Evolutionary conservation across 2,888 invertebrate genomes (phyloP).

Genomic region (Metacarcinus magister): DNA sequence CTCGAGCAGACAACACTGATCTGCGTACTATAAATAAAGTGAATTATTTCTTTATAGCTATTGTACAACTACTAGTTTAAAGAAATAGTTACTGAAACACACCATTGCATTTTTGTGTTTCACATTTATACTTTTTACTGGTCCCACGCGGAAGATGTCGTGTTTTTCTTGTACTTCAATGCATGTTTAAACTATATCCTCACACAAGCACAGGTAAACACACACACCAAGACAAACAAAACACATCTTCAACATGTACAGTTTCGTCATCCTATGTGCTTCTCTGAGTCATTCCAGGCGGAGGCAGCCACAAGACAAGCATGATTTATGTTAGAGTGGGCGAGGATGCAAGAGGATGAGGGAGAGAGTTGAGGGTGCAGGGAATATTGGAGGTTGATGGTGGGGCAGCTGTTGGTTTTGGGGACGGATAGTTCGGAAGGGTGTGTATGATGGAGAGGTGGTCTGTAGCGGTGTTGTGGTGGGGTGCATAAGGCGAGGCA

Average conservation of each 20-base stretch:
- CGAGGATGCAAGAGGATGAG: not conserved
- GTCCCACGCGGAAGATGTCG: not conserved
- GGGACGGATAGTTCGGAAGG: not conserved
- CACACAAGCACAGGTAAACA: not conserved
- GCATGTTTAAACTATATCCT: not conserved
- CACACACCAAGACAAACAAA: not conserved
- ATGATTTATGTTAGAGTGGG: not conserved
- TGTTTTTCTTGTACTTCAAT: not conserved
- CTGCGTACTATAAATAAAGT: not conserved
- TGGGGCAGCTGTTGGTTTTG: not conserved
- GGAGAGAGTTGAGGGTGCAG: not conserved
- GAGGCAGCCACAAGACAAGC: slow-evolving; percentile 4
- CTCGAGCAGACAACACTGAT: not conserved
- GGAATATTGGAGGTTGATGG: slow-evolving; percentile 13
- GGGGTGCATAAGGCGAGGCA: not conserved
- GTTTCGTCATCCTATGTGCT: not conserved
- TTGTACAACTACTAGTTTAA: not conserved
- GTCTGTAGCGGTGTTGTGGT: not conserved
- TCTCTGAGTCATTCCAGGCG: not conserved
- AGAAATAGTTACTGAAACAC: not conserved
- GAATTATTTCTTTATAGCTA: not conserved
- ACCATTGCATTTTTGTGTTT: not conserved
- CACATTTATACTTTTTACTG: not conserved
- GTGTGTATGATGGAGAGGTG: not conserved
- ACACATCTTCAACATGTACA: not conserved